Evolutionary conservation across 2,113 vertebrate species (phyloP).

Genomic region (Stigmatopora nigra): DNA sequence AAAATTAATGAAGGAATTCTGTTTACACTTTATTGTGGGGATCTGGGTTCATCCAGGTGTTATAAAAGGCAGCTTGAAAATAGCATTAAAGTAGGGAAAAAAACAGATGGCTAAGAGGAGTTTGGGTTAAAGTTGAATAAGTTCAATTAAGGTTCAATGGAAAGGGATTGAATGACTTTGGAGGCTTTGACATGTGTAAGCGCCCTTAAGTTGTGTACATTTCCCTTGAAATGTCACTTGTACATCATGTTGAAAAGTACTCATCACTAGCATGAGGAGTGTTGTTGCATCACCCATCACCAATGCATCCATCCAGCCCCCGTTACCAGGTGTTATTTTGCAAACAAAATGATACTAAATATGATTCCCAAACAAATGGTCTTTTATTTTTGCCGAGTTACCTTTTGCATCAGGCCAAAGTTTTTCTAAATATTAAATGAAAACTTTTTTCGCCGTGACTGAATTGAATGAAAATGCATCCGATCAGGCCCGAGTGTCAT

Average conservation of each 20-base stretch:
- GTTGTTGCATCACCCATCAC: neutral
- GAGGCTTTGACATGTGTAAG: conserved; percentile 4
- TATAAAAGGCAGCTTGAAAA: too few species aligned
- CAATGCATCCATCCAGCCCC: neutral
- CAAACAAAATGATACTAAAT: neutral
- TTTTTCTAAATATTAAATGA: neutral
- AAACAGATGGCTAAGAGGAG: too few species aligned
- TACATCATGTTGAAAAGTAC: conserved; percentile 2
- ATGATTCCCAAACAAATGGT: neutral
- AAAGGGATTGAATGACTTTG: neutral
- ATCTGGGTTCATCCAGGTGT: too few species aligned
- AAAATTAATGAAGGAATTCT: too few species aligned
- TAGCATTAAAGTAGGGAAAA: too few species aligned
- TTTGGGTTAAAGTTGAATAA: neutral
- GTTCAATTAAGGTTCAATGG: neutral
- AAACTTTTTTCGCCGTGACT: neutral
- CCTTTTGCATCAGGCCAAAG: neutral
- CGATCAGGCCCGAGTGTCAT: conserved; percentile 6
- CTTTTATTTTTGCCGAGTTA: neutral
- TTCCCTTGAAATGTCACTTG: conserved; percentile 1
- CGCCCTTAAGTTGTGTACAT: neutral
- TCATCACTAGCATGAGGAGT: neutral
- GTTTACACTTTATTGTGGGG: too few species aligned
- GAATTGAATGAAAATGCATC: conserved; percentile 3
- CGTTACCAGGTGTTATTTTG: neutral